These are phyloP conservation scores for Lathamus discolor DNA, from an alignment of 2,113 vertebrate species.

Conservation along the genomic window DNA sequence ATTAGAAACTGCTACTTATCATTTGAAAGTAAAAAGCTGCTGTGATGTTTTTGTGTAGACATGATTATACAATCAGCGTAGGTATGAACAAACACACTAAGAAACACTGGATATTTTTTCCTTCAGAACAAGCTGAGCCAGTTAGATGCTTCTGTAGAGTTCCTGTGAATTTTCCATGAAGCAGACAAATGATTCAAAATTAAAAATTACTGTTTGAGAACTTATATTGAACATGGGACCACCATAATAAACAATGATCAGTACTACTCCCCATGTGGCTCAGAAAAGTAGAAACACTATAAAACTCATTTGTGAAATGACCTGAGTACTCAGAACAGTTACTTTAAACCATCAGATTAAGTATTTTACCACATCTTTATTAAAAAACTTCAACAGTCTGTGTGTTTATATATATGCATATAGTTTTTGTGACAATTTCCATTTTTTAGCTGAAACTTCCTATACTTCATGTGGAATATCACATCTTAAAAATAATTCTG, in stretches of 20 bases:
- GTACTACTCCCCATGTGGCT: not conserved
- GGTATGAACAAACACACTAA: not conserved
- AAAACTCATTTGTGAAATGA: not conserved
- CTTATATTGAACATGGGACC: not conserved
- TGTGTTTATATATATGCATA: rapidly evolving
- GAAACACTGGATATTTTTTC: not conserved
- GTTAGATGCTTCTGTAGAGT: not conserved
- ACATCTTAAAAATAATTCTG: not conserved
- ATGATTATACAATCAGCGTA: not conserved
- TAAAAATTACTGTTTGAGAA: not conserved
- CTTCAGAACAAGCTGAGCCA: not conserved
- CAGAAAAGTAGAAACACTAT: not conserved
- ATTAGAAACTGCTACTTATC: not conserved
- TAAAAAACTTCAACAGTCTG: not conserved
- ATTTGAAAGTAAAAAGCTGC: not conserved
- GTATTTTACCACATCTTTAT: not conserved
- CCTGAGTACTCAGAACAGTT: not conserved
- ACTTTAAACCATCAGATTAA: not conserved
- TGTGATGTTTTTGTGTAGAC: not conserved
- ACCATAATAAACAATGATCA: not conserved
- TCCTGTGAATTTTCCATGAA: not conserved
- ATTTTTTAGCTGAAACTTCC: not conserved
- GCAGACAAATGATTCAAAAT: not conserved
- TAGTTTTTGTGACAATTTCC: not conserved
- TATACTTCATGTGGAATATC: not conserved